Percentiles rank a stretch among this genome's conserved stretches.
These are phyloP conservation scores for Nicator chloris DNA, from an alignment of 2,113 vertebrate genomes.

Conservation along the genomic window DNA sequence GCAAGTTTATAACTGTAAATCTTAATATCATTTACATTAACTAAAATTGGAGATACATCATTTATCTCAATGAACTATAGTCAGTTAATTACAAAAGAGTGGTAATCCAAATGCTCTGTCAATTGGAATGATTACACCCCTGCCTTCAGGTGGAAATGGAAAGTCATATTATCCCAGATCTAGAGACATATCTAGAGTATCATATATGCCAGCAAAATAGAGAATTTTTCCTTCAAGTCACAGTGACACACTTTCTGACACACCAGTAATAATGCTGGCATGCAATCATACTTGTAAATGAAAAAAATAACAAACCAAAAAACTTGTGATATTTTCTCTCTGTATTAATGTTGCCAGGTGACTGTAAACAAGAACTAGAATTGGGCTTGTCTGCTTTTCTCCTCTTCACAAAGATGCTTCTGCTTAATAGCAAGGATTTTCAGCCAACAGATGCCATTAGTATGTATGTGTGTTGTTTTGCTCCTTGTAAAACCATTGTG, in stretches of 20 bases:
- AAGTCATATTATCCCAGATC: background rate
- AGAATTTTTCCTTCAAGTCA: background rate
- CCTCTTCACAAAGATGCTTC: background rate
- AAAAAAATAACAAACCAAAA: background rate
- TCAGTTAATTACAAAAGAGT: background rate
- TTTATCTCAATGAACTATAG: background rate
- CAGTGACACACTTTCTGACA: background rate
- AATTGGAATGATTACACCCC: background rate
- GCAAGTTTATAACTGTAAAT: background rate
- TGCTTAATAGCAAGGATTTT: background rate
- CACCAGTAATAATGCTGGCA: background rate
- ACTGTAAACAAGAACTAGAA: background rate
- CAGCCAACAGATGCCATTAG: background rate
- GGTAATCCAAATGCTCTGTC: background rate
- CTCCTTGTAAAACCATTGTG: background rate
- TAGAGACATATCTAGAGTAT: background rate
- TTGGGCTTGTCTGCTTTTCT: background rate
- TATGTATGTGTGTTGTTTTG: background rate
- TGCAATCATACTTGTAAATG: background rate
- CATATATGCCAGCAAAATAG: background rate
- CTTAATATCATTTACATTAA: background rate
- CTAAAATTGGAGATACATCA: background rate
- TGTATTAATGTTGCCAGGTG: background rate
- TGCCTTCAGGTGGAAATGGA: background rate
- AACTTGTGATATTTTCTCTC: background rate